Evolutionary conservation across 2,113 vertebrate genomes (phyloP), one percentile per base, ranked within the genome.

Genomic region (Cololabis saira): DNA sequence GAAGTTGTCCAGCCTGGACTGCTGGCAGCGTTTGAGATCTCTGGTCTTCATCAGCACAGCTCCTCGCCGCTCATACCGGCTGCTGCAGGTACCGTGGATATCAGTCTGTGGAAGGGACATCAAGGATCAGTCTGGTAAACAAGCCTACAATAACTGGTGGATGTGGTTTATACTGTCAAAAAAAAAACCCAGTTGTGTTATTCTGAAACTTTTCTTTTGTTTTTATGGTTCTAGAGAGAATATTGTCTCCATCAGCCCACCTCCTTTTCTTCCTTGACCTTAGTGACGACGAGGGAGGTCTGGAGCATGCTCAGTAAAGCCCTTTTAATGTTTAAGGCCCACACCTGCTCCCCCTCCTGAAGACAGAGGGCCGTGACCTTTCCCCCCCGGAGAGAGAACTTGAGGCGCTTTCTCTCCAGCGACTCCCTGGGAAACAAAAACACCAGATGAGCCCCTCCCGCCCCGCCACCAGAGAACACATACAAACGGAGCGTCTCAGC

Each of bases 261-360:
- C 94, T 97, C 94, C 65, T 93, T 90, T 15, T 92, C 12, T 0
- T 74, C 60, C 43, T 90, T 87, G 48, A 70, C 74, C 63, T 65
- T 67, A 12, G 59, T 12, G 16, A 71, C 64, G 0, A 51, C 75
- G 0, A 24, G 79, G 14, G 58, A 91, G 2, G 93, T 93, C 93
- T 96, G 95, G 67, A 96, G 85, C 74, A 96, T 91, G 83, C 95
- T 97, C 89, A 96, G 94, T 73, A 96, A 74, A 19, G 94, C 94
- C 22, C 93, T 86, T 81, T 96, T 96, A 88, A 95, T 85, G 80
- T 97, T 97, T 70, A 97, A 92, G 14, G 85, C 89, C 96, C 96
- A 96, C 76, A 87, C 90, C 37, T 85, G 92, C 75, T 96, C 96
- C 15, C 87, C 74, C 53, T 70, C 89, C 79, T 73, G 79, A 47